Conservation (phyloP, 1,140 invertebrate genomes). For the Diorhabda carinulata region DNA sequence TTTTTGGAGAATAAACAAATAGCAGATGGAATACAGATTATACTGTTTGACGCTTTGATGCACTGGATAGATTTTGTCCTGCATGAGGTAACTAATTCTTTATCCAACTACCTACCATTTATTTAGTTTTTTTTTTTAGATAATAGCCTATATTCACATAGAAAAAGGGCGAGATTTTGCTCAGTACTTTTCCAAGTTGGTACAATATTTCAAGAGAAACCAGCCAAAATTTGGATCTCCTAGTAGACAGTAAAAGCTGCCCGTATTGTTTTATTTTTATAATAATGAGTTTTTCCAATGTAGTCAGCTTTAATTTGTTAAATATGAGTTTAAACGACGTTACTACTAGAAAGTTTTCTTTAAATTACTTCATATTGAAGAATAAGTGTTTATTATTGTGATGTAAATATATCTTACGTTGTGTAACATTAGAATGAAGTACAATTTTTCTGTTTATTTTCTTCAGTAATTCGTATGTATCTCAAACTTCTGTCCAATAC, state of each 20-base stretch:
- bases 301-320: too few relatives aligned
- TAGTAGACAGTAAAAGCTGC: constrained; percentile 1
- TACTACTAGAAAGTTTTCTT: too few relatives aligned
- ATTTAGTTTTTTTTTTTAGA: constrained; percentile 19
- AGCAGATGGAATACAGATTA: constrained; percentile 16
- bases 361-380: too few relatives aligned
- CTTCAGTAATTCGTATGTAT: too few relatives aligned
- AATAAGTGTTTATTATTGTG: too few relatives aligned
- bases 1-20: constrained; percentile 25
- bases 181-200: constrained; percentile 21
- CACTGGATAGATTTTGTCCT: constrained; percentile 29
- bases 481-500: too few relatives aligned
- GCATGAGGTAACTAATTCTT: constrained; percentile 23
- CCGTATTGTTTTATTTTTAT: too few relatives aligned
- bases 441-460: too few relatives aligned
- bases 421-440: too few relatives aligned
- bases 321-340: too few relatives aligned
- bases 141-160: constrained; percentile 25
- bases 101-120: constrained; percentile 6
- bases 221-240: constrained; percentile 10
- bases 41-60: constrained; percentile 25
- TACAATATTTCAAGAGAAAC: constrained; percentile 25
- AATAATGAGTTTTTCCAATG: too few relatives aligned
- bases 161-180: constrained; percentile 28
- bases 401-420: too few relatives aligned